Evolutionary conservation across 2,888 invertebrate species (phyloP), one percentile per base, ranked within the genome.

Genomic region (Dynastes tityus): DNA sequence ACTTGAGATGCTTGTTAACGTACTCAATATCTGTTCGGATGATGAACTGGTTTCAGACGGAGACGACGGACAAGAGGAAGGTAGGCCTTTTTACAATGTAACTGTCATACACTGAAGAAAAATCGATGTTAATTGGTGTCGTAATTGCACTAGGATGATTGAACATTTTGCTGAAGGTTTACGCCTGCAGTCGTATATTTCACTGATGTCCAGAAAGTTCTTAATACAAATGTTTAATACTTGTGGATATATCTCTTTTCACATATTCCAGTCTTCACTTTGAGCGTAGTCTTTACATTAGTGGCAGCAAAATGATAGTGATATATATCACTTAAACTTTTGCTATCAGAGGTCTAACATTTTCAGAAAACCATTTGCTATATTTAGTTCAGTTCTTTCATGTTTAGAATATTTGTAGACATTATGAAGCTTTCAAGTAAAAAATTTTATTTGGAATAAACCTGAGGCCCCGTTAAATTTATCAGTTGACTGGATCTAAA

Each of bases 1-100:
- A 82, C 99, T 99, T 85, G 99, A 99, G 91, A 99, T 99, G 98
- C 92, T 99, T 89, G 98, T 99, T 83, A 99, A 98, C 92, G 98
- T 99, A 84, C 93, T 99, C 88, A 99, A 98, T 92, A 99, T 99
- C 89, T 99, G 99, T 91, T 99, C 99, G 84, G 99, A 99, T 91
- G 99, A 99, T 91, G 99, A 99, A 91, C 92, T 99, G 82, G 96
- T 97, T 93, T 93, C 96, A 80, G 98, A 98, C 87, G 97, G 96
- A 83, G 98, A 99, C 89, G 99, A 98, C 90, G 96, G 95, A 85
- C 94, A 97, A 89, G 98, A 98, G 94, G 98, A 98, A 95, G 96
- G 96, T 96, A 92, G 86, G 90, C 86, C 79, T 83, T 79, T 61
- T 58, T 32, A 16, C 11, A 64, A 58, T 58, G 22, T 58, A 58